Evolutionary conservation across 2,888 invertebrate species (phyloP).

Genomic region (Lepidocyrtinus sp.): DNA sequence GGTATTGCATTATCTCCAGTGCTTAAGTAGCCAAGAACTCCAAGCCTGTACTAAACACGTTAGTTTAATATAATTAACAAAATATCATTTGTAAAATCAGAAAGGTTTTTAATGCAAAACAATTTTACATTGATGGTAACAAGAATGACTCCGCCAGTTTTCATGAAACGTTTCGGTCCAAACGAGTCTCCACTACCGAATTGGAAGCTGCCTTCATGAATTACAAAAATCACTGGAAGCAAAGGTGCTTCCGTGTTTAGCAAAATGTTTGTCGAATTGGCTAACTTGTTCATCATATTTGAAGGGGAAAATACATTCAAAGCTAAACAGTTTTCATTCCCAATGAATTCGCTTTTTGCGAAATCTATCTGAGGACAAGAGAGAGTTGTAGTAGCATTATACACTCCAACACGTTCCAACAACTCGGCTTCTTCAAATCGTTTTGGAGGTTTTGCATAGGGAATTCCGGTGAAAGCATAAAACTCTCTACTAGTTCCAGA

Average conservation of each 20-base stretch:
- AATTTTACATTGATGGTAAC: conserved; percentile 77
- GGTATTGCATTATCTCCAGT: conserved; percentile 62
- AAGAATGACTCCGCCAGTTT: conserved; percentile 76
- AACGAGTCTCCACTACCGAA: conserved; percentile 77
- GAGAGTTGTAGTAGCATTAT: conserved; percentile 66
- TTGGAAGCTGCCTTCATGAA: conserved; percentile 83
- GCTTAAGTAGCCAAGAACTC: conserved; percentile 53
- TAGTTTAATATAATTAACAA: neutral
- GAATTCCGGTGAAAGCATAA: conserved; percentile 70
- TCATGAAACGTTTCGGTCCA: conserved; percentile 77
- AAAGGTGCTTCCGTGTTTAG: conserved; percentile 50
- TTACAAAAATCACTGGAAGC: conserved; percentile 78
- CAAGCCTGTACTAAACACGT: conserved; percentile 15
- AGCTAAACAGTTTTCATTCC: conserved; percentile 71
- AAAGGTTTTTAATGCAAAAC: neutral
- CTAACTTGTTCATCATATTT: neutral
- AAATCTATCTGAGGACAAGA: conserved; percentile 70
- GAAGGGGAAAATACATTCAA: no score
- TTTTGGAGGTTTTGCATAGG: conserved; percentile 68
- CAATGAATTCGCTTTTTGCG: conserved; percentile 55
- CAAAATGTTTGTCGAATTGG: neutral
- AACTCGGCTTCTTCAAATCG: conserved; percentile 55
- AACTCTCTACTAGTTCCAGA: conserved; percentile 31
- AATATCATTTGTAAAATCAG: neutral
- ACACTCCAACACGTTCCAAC: conserved; percentile 50